Conservation (phyloP, 2,113 vertebrate genomes). For the Anarrhichthys ocellatus region DNA sequence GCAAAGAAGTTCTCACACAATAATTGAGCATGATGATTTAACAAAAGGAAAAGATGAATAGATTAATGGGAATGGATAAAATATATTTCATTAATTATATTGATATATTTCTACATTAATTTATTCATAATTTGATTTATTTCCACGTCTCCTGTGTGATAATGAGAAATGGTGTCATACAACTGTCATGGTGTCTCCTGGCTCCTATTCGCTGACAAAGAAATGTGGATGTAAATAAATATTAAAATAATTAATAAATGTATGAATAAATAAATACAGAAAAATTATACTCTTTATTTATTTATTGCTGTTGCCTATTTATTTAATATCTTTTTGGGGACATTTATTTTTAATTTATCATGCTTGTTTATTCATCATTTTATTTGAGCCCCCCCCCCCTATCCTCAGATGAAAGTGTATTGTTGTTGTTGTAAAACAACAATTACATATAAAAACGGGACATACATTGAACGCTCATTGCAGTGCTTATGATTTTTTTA, state of each 20-base stretch:
- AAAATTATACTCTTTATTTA: background rate
- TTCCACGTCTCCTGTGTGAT: background rate
- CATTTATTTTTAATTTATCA: background rate
- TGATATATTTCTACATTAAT: background rate
- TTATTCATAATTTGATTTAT: background rate
- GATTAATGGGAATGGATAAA: background rate
- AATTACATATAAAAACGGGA: conserved; percentile 6
- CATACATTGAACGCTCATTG: background rate
- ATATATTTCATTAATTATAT: background rate
- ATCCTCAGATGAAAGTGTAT: background rate
- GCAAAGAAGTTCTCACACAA: background rate
- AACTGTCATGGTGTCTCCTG: background rate
- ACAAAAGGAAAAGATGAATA: background rate
- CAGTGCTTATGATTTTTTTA: background rate
- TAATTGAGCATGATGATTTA: background rate
- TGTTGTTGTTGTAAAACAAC: background rate
- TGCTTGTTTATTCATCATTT: background rate
- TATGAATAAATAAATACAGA: background rate
- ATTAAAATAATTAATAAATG: background rate
- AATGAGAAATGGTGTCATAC: background rate
- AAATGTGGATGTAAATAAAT: background rate
- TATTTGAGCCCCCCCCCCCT: background rate
- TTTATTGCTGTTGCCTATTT: background rate
- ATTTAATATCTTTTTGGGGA: background rate
- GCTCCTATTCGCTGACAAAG: background rate